phyloP scores from a whole-genome alignment of 2,888 invertebrate genomes.

The Andrena bucephala region DNA sequence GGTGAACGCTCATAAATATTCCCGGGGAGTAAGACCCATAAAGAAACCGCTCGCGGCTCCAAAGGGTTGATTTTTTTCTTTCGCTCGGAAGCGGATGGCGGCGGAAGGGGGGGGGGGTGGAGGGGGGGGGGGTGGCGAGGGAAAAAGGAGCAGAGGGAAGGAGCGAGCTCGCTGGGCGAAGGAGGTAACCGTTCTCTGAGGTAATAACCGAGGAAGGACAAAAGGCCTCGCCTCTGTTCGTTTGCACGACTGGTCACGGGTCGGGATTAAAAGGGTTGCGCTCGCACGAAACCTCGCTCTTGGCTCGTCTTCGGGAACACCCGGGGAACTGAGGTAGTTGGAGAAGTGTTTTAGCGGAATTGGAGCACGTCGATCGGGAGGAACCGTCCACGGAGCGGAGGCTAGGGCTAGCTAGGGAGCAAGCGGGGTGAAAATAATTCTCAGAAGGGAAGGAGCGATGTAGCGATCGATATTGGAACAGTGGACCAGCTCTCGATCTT shows the following conservation, averaged over 20 bases:
- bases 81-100: conserved; percentile 61
- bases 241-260: conserved; percentile 68
- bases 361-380: conserved; percentile 47
- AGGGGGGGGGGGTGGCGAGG: neutral
- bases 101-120: neutral
- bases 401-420: neutral
- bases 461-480: conserved; percentile 6
- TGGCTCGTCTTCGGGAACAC: neutral
- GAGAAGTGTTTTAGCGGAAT: conserved; percentile 48
- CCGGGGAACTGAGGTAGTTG: neutral
- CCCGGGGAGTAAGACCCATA: conserved; percentile 80
- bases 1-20: conserved; percentile 83
- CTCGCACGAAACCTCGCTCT: conserved; percentile 1
- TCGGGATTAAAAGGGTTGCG: conserved; percentile 74
- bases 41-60: conserved; percentile 82
- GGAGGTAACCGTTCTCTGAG: conserved; percentile 59
- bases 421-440: conserved; percentile 36
- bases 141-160: conserved; percentile 18
- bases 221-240: conserved; percentile 73
- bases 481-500: conserved; percentile 15
- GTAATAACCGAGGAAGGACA: conserved; percentile 74
- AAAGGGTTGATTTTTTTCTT: conserved; percentile 82
- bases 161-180: conserved; percentile 63
- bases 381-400: conserved; percentile 6
- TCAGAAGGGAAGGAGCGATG: neutral